Conservation (phyloP, 1,140 invertebrate genomes). For the Zelostemma sp. region DNA sequence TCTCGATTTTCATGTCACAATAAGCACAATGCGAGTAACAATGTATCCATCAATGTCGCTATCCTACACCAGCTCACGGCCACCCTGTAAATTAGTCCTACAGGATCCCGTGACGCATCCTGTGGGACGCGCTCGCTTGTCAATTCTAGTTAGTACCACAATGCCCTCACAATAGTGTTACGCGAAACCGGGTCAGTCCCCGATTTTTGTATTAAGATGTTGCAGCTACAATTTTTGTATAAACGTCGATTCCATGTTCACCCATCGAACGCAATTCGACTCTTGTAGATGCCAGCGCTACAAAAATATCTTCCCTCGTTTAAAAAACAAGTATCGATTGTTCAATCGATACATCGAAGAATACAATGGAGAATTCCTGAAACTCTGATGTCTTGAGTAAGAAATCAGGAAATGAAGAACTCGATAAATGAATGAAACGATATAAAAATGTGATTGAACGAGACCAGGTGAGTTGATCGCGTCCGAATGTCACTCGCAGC, state of each 20-base stretch:
- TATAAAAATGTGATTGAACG: constrained; percentile 10
- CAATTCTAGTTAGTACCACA: constrained; percentile 55
- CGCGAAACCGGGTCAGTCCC: constrained; percentile 41
- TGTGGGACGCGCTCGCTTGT: constrained; percentile 59
- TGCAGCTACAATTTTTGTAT: constrained; percentile 23
- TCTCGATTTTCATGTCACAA: constrained; percentile 55
- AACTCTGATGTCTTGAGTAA: no score
- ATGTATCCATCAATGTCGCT: constrained; percentile 59
- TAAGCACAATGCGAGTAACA: constrained; percentile 53
- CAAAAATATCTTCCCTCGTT: no score
- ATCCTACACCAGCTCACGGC: constrained; percentile 45
- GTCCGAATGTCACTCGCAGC: constrained; percentile 43
- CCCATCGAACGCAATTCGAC: constrained; percentile 12
- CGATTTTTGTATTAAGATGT: constrained; percentile 29
- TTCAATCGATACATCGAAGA: no score
- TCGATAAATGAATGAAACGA: not conserved
- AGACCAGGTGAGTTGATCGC: constrained; percentile 34
- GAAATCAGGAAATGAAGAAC: not conserved
- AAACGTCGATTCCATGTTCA: constrained; percentile 28
- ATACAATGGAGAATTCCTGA: no score
- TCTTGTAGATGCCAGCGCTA: not conserved
- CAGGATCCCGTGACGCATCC: constrained; percentile 52
- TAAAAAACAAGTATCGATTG: no score
- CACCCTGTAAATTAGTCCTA: constrained; percentile 58
- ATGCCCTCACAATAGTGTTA: constrained; percentile 53